Conservation (phyloP, 2,888 invertebrate genomes). For the Allolobophora icterica region DNA sequence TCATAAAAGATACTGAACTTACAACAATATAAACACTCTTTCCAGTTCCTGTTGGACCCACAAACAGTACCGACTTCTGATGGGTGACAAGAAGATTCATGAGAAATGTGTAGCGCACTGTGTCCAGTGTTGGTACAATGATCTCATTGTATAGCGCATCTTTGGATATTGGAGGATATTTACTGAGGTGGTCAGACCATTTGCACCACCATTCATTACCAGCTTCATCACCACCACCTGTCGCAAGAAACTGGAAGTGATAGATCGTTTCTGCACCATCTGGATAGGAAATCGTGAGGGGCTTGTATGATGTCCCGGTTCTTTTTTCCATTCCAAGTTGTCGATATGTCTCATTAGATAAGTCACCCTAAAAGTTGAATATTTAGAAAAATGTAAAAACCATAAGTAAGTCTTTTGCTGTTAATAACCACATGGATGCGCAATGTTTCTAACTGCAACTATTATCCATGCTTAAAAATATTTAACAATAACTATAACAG, state of each 20-base stretch:
- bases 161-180: conserved; percentile 57
- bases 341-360: conserved; percentile 73
- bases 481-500: background rate
- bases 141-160: conserved; percentile 94
- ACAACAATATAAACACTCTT: conserved; percentile 66
- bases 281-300: conserved; percentile 77
- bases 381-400: background rate
- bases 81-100: conserved; percentile 82
- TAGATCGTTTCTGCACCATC: conserved; percentile 64
- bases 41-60: conserved; percentile 70
- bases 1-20: conserved; percentile 49
- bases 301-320: conserved; percentile 64
- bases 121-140: conserved; percentile 89
- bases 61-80: conserved; percentile 82
- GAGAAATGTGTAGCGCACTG: conserved; percentile 81
- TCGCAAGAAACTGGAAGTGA: conserved; percentile 63
- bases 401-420: background rate
- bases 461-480: background rate
- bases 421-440: background rate
- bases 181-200: conserved; percentile 84
- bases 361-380: conserved; percentile 74
- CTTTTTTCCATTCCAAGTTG: conserved; percentile 59
- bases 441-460: background rate
- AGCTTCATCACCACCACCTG: conserved; percentile 67
- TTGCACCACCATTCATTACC: conserved; percentile 83